These are phyloP conservation scores for Alviniconcha strummeri DNA, from an alignment of 2,888 invertebrate genomes.

Conservation along the genomic window DNA sequence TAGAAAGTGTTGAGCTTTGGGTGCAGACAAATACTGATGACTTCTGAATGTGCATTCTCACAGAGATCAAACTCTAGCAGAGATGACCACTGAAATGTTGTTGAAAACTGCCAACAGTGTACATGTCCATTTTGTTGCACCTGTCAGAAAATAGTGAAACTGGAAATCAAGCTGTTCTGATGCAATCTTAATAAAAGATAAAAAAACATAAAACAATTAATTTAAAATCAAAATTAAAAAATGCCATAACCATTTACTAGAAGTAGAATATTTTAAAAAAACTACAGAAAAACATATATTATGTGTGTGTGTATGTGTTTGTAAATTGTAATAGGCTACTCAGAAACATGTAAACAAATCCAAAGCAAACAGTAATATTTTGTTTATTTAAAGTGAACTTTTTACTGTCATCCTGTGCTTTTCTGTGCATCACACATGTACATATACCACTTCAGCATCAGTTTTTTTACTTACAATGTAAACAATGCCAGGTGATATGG, in stretches of 20 bases:
- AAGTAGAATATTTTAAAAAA: background rate
- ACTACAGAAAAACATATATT: background rate
- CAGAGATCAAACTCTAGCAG: conserved; percentile 45
- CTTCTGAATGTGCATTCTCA: conserved; percentile 35
- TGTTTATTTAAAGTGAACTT: no score
- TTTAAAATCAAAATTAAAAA: background rate
- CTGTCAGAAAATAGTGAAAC: background rate
- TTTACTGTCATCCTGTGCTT: no score
- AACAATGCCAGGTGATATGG: conserved; percentile 36
- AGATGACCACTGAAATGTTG: conserved; percentile 48
- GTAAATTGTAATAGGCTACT: no score
- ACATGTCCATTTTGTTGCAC: conserved; percentile 47
- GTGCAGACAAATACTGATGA: conserved; percentile 51
- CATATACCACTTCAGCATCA: no score
- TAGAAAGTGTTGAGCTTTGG: conserved; percentile 48
- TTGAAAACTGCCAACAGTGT: conserved; percentile 51
- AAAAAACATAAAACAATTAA: background rate
- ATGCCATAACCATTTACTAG: background rate
- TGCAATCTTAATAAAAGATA: background rate
- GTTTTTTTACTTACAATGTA: conserved; percentile 45
- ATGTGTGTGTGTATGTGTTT: background rate
- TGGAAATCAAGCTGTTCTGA: background rate
- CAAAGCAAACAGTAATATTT: no score
- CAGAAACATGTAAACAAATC: no score
- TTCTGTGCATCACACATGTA: no score